Evolutionary conservation across 2,797 vertebrate genomes (phyloP).

Genomic region (Discoglossus pictus): DNA sequence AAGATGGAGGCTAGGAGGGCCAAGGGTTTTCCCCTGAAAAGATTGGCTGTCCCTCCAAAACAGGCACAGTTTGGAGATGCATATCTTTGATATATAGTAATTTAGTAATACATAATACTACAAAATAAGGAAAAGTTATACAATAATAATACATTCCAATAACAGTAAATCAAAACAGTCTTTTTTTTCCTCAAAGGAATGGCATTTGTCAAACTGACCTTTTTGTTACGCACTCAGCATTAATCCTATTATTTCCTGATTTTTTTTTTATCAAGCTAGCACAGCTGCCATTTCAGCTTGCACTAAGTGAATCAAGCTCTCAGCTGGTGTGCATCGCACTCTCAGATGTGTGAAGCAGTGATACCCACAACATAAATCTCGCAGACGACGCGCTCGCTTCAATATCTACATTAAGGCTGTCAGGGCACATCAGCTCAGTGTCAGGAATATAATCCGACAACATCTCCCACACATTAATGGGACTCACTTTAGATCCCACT

Average conservation of each 20-base stretch:
- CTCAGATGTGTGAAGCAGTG: conserved; percentile 53
- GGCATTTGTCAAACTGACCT: conserved; percentile 54
- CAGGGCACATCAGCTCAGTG: conserved; percentile 48
- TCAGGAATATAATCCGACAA: conserved; percentile 41
- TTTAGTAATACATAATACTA: no score
- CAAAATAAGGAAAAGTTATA: no score
- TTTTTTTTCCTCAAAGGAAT: conserved; percentile 53
- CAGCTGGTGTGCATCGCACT: conserved; percentile 49
- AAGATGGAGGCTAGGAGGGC: no score
- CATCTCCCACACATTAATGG: background rate
- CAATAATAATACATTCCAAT: no score
- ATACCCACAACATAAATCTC: conserved; percentile 41
- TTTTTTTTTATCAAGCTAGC: conserved; percentile 53
- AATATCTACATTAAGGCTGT: conserved; percentile 2
- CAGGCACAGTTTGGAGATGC: no score
- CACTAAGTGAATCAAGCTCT: conserved; percentile 61
- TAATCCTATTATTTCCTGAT: conserved; percentile 61
- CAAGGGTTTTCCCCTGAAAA: no score
- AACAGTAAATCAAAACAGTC: no score
- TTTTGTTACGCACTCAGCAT: conserved; percentile 55
- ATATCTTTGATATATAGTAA: no score
- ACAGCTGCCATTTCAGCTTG: conserved; percentile 59
- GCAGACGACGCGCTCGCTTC: conserved; percentile 25
- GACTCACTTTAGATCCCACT: conserved; percentile 1
- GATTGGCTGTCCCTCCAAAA: no score